Evolutionary conservation across 2,888 invertebrate species (phyloP).

Genomic region (Protonemura montana): DNA sequence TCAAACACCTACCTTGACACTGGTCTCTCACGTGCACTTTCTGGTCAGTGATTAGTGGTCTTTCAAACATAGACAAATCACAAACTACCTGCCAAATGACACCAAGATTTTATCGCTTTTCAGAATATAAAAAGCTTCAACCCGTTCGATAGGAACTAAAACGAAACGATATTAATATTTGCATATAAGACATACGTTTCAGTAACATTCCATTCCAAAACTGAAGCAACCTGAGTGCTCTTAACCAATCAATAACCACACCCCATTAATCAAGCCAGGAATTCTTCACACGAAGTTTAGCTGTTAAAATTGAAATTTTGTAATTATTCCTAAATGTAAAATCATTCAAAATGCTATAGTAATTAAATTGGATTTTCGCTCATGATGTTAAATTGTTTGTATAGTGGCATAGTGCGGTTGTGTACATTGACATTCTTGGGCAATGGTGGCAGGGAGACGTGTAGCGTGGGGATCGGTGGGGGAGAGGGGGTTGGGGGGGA

Average conservation of each 20-base stretch:
- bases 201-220: too few relatives aligned
- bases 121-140: too few relatives aligned
- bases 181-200: too few relatives aligned
- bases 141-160: too few relatives aligned
- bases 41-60: too few relatives aligned
- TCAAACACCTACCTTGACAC: not conserved
- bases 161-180: too few relatives aligned
- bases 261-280: not conserved
- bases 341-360: conserved; percentile 38
- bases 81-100: too few relatives aligned
- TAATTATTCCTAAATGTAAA: conserved; percentile 27
- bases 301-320: conserved; percentile 2
- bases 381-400: conserved; percentile 38
- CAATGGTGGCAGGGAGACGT: not conserved
- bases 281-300: not conserved
- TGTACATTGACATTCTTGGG: conserved; percentile 32
- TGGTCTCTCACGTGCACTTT: too few relatives aligned
- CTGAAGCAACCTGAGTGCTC: not conserved
- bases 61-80: too few relatives aligned
- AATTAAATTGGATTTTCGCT: conserved; percentile 38
- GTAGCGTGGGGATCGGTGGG: not conserved
- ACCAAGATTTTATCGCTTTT: too few relatives aligned
- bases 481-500: not conserved
- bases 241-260: not conserved
- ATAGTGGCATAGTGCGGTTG: conserved; percentile 1